A percentile compares a stretch with the other conserved stretches of the same genome.
Evolutionary conservation across 2,888 invertebrate species (phyloP).

Genomic region (Iselma pallidipennis): DNA sequence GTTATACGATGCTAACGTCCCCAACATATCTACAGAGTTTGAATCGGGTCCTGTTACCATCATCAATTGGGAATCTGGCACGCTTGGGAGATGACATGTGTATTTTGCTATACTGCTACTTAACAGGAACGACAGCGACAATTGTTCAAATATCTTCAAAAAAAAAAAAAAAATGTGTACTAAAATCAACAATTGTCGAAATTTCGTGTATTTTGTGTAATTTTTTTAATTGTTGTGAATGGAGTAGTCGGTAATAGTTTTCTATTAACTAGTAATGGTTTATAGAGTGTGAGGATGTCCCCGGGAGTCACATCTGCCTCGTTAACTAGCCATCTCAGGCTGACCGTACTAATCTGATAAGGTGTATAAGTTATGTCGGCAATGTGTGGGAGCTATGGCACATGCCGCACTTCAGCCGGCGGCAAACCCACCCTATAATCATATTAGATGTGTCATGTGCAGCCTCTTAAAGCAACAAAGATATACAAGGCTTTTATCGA

Average conservation of each 20-base stretch:
- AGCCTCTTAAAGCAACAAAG: constrained; percentile 23
- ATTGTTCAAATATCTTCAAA: neutral
- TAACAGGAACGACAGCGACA: neutral
- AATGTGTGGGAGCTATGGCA: constrained; percentile 36
- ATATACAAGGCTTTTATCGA: constrained; percentile 13
- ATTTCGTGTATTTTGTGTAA: no score
- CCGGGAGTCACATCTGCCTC: constrained; percentile 21
- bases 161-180: no score
- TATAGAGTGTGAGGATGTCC: neutral
- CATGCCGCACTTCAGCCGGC: constrained; percentile 29
- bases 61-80: constrained; percentile 2
- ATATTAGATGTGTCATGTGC: constrained; percentile 51
- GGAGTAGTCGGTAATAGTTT: neutral
- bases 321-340: constrained; percentile 29
- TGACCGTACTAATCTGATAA: constrained; percentile 42
- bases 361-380: constrained; percentile 40
- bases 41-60: neutral
- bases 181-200: no score
- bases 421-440: constrained; percentile 38
- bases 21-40: neutral
- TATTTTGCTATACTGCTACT: neutral
- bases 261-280: neutral
- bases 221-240: no score
- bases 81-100: constrained; percentile 1
- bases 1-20: neutral